phyloP scores from a whole-genome alignment of 2,113 vertebrate species.

The Octodon degus region DNA sequence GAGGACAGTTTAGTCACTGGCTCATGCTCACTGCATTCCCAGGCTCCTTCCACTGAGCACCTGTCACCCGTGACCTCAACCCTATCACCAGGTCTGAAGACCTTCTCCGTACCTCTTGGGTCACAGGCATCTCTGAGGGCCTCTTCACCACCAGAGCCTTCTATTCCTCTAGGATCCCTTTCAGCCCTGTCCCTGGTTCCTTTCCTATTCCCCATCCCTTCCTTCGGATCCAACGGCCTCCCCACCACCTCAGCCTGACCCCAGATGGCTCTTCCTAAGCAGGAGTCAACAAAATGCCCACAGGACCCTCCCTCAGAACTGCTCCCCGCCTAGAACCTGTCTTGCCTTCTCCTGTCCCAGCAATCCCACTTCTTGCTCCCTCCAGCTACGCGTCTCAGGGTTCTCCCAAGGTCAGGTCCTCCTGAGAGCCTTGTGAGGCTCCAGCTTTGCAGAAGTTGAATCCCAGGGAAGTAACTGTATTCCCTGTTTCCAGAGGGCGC shows the following conservation, averaged over 20 bases:
- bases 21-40: too few species aligned
- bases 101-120: background rate
- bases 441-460: accelerated
- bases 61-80: background rate
- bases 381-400: too few species aligned
- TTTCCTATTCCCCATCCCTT: background rate
- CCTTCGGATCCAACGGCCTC: background rate
- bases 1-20: background rate
- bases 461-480: too few species aligned
- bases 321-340: too few species aligned
- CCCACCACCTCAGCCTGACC: background rate
- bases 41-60: accelerated
- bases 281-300: accelerated
- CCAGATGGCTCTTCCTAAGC: background rate
- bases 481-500: background rate
- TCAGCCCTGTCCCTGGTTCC: too few species aligned
- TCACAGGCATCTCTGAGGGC: background rate
- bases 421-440: background rate
- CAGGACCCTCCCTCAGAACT: background rate
- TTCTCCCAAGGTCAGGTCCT: background rate
- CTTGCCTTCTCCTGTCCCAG: accelerated
- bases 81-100: background rate
- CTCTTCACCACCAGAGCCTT: background rate
- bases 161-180: too few species aligned
- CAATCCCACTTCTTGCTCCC: accelerated